phyloP scores from a whole-genome alignment of 2,113 vertebrate species.

The Eretmodus cyanostictus region DNA sequence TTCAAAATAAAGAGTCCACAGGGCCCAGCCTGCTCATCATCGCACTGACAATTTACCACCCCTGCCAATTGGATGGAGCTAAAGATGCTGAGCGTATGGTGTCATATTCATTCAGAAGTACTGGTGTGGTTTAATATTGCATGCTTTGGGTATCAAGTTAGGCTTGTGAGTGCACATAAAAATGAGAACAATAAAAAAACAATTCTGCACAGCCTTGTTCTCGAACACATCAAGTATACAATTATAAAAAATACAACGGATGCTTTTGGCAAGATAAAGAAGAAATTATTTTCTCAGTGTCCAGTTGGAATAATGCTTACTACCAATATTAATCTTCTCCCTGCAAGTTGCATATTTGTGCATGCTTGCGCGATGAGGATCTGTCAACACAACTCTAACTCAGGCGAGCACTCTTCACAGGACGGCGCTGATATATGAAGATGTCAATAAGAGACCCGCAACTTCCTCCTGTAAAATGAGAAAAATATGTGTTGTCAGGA shows the following conservation, averaged over 20 bases:
- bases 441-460: slow-evolving; percentile 6
- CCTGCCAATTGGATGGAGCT: slow-evolving; percentile 10
- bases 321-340: not conserved
- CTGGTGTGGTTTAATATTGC: slow-evolving; percentile 34
- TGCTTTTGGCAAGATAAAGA: not conserved
- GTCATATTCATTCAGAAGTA: slow-evolving; percentile 33
- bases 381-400: slow-evolving; percentile 42
- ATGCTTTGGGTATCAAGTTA: slow-evolving; percentile 8
- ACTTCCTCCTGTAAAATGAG: slow-evolving; percentile 31
- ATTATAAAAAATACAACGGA: not conserved
- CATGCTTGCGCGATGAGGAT: not conserved
- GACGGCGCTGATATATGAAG: slow-evolving; percentile 16
- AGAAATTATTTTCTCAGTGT: not conserved
- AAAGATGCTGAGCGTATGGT: not conserved
- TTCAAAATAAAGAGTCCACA: slow-evolving; percentile 6
- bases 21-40: not conserved
- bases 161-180: not conserved
- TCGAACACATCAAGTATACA: not conserved
- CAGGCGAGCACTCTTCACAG: not conserved
- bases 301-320: not conserved
- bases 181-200: slow-evolving; percentile 5
- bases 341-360: not conserved
- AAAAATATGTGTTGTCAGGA: slow-evolving; percentile 25
- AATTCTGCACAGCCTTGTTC: not conserved
- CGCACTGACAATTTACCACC: slow-evolving; percentile 8